Base-by-base conservation (phyloP, 2,797 vertebrate genomes). In the Falco columbarius region DNA sequence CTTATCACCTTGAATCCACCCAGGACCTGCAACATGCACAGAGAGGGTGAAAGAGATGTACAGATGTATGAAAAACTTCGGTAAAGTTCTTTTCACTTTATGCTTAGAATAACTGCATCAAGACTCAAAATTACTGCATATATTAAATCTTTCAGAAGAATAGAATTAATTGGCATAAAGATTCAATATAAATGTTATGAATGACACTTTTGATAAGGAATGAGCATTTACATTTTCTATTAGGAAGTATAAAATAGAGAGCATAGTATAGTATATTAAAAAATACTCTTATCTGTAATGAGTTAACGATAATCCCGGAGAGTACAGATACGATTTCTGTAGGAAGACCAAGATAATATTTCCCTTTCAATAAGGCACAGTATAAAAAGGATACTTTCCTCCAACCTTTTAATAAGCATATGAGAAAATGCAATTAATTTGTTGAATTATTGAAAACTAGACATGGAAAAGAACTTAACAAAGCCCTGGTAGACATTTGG, bases 1-100 rank as follows among this genome's bases (percentile, higher is more conserved):
- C 86, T 97, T 96, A 89, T 95, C 96, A 97, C 95, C 96, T 97
- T 97, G 97, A 95, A 96, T 93, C 76, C 81, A 86, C 80, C 55
- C 40, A 66, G 75, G 70, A 92, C 62, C 77, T 83, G 83, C 32
- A 92, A 66, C 46, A 76, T 44, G 11, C 62, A 82, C 36, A 16
- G 32, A 59, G 47, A 85, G 55, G 72, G 49, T 88, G 27, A 90
- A 56, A 46, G 85, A 70, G 65, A 70, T 93, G 81, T 73, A 77
- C 34, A 75, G 34, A 82, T 62, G 23, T n/a, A 52, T 62, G 36
- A 89, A 86, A 86, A 91, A 29, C 44, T 65, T 83, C 21, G 38
- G 27, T 72, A 44, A 86, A 91, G 6, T 77, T 61, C 54, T 79
- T 81, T 17, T 36, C 61, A 9, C 32, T 67, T 84, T 85, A 7